A percentile compares a stretch with the other conserved stretches of the same genome.
Conservation (phyloP, 2,113 vertebrate genomes). For the Burhinus bistriatus region DNA sequence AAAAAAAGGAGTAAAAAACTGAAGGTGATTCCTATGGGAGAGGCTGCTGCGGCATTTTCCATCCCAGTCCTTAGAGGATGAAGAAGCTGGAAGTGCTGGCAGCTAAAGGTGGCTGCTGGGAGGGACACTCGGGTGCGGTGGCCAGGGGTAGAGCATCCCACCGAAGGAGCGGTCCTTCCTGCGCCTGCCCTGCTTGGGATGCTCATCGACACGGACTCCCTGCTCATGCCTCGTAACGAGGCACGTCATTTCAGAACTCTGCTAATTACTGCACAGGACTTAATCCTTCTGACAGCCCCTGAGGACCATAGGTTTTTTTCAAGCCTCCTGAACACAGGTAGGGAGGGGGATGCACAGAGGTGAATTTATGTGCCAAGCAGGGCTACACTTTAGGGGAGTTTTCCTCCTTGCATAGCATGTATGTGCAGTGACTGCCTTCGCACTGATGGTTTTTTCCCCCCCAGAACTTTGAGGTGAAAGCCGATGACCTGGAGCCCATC, state of each 20-base stretch:
- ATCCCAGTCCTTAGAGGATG: not conserved
- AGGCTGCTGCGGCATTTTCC: not conserved
- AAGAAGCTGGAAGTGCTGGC: not conserved
- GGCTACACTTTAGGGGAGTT: accelerated
- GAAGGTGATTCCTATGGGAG: not conserved
- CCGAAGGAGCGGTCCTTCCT: not conserved
- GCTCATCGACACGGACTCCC: not conserved
- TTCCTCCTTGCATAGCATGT: accelerated
- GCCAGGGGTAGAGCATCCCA: not conserved
- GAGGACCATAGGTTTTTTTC: accelerated
- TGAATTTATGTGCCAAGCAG: not conserved
- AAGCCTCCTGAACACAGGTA: no score
- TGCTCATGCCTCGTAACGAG: accelerated
- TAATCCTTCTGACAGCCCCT: not conserved
- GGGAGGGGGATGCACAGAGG: not conserved
- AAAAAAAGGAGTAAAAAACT: no score
- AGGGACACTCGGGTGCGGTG: accelerated
- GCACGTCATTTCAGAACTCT: not conserved
- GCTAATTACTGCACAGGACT: not conserved
- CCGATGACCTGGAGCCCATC: slow-evolving; percentile 95
- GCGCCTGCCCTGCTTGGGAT: not conserved
- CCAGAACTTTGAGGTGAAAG: slow-evolving; percentile 98
- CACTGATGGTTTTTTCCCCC: not conserved
- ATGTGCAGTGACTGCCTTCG: accelerated
- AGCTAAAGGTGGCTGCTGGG: not conserved